Conservation (phyloP, 35 echinoderm and acorn worm genomes). For the Hemicentrotus pulcherrimus region DNA sequence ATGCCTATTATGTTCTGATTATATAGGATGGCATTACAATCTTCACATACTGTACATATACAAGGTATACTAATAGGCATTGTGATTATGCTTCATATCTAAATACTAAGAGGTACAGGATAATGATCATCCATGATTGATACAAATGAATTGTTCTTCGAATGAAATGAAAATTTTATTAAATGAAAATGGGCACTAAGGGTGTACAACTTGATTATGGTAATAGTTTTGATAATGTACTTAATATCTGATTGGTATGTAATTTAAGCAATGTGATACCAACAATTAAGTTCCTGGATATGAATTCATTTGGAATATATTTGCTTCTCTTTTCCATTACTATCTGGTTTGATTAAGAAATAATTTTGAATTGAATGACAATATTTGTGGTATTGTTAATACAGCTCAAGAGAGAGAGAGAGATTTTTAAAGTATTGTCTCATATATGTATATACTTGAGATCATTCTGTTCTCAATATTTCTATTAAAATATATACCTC, state of each 20-base stretch:
- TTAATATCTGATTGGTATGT: background rate
- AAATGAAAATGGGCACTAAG: background rate
- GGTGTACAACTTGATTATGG: background rate
- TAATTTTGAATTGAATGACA: background rate
- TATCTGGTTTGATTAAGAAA: background rate
- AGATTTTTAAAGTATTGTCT: background rate
- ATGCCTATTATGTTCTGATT: too few species aligned
- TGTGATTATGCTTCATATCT: too few species aligned
- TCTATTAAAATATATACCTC: constrained; percentile 18
- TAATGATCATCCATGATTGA: too few species aligned
- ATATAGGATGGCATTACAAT: too few species aligned
- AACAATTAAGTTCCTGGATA: background rate
- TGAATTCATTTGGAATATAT: background rate
- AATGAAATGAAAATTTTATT: background rate
- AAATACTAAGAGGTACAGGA: too few species aligned
- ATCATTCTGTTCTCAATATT: background rate
- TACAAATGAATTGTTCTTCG: background rate
- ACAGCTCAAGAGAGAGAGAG: background rate
- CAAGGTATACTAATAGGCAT: too few species aligned
- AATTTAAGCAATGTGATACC: too few species aligned
- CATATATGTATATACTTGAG: background rate
- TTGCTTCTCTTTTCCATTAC: background rate
- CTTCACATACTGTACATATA: too few species aligned
- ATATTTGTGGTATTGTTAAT: background rate
- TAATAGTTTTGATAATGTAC: background rate